Evolutionary conservation across 2,113 vertebrate species (phyloP), one percentile per base, ranked within the genome.

Genomic region (Columba livia): DNA sequence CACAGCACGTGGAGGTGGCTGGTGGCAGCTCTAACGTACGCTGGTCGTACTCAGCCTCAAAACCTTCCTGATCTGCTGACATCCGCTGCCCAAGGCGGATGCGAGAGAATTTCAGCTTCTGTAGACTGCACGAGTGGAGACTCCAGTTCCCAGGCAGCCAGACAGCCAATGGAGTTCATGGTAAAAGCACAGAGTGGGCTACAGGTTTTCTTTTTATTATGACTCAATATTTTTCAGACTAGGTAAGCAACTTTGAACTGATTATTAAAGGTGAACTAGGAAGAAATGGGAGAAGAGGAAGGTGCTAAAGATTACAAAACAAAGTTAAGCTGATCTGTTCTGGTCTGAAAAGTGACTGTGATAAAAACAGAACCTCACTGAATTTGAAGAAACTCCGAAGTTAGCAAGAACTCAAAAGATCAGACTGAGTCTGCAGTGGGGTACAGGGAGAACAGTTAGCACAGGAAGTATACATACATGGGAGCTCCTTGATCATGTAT

Each of bases 1-100:
- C 42, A 32, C 15, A 12, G n/a, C 31, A 38, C 0, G 1, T 11
- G 34, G 50, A 75, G 24, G 8, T 15, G 8, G 48, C n/a, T 56
- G 32, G 48, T 56, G 82, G 51, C 65, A 56, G 70, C 56, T 44
- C 51, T 40, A 47, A 58, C 64, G 32, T n/a, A 79, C 7, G 8
- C 18, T 8, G 40, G 20, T 23, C 5, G 1, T 8, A 36, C 12
- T 20, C 66, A 77, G 12, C 47, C 64, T 77, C 5, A 3, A 25
- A 65, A 92, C 11, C n/a, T 24, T 73, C 51, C 36, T 14, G 5
- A 65, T 44, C 29, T 42, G 34, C 29, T 77, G 65, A 79, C 15
- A 78, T 23, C 36, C 28, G 40, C 23, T 2, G 3, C 8, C 44
- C 15, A 77, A 34, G 2, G 57, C 0, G 0, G 31, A 67, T 38